Percentiles rank a stretch among this genome's conserved stretches.
Evolutionary conservation across 1,140 invertebrate genomes (phyloP).

Genomic region (Orchesella cincta): DNA sequence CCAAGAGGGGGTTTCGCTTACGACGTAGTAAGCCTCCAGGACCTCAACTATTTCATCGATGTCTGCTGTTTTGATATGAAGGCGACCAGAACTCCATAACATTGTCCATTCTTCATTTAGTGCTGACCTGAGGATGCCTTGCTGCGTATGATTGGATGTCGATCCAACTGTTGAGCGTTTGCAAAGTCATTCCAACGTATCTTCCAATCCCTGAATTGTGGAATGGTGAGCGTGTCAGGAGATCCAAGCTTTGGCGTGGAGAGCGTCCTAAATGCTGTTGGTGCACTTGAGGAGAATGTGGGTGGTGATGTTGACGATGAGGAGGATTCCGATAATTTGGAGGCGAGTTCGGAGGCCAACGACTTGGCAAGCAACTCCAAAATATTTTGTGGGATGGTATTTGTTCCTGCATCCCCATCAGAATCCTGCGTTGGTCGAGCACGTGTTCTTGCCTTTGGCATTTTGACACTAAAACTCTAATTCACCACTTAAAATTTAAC

Average conservation of each 20-base stretch:
- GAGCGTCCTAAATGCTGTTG: background rate
- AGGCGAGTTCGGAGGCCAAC: no score
- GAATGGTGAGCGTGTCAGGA: background rate
- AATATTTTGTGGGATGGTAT: no score
- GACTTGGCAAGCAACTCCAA: no score
- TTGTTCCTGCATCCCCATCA: no score
- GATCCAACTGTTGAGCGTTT: background rate
- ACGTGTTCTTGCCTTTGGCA: no score
- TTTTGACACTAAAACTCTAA: no score
- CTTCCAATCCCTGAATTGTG: background rate
- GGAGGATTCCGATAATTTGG: background rate
- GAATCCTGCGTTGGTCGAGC: no score
- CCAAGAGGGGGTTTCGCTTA: slow-evolving; percentile 1
- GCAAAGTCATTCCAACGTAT: background rate
- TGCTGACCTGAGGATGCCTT: background rate
- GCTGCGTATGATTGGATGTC: background rate
- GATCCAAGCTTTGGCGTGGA: background rate
- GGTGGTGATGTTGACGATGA: background rate
- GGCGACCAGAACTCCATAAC: background rate
- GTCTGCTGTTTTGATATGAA: background rate
- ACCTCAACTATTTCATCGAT: background rate
- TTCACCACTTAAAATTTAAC: no score
- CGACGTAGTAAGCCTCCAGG: background rate
- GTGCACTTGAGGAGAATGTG: background rate
- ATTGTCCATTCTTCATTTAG: slow-evolving; percentile 8